Conservation (phyloP, 2,888 invertebrate genomes). For the Ornithoptera alexandrae region DNA sequence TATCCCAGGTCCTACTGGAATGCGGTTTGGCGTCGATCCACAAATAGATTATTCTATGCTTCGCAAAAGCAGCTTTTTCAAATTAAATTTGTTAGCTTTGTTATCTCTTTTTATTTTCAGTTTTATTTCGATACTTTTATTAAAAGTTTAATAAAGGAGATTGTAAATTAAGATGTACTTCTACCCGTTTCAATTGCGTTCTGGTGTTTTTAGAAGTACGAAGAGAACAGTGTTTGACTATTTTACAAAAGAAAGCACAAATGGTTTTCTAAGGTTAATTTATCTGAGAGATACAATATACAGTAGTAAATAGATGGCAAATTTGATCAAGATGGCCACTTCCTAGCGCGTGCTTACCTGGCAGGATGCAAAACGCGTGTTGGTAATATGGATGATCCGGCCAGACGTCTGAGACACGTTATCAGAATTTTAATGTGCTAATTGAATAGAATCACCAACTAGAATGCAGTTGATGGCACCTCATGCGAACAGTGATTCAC, state of each 20-base stretch:
- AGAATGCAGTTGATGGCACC: conserved; percentile 59
- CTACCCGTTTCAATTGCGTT: too few relatives aligned
- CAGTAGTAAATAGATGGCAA: conserved; percentile 16
- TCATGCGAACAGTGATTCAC: conserved; percentile 50
- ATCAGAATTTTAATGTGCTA: conserved; percentile 70
- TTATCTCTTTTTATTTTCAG: neutral
- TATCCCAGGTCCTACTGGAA: conserved; percentile 69
- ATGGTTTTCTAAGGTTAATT: neutral
- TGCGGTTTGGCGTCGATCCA: conserved; percentile 71
- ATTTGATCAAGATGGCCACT: conserved; percentile 51
- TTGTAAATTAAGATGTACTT: too few relatives aligned
- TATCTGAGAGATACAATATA: neutral
- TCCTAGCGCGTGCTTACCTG: conserved; percentile 57
- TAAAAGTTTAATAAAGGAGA: too few relatives aligned
- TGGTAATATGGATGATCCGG: conserved; percentile 69
- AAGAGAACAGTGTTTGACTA: too few relatives aligned
- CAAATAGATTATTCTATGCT: conserved; percentile 63
- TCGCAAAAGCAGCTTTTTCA: conserved; percentile 50
- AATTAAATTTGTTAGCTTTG: conserved; percentile 4
- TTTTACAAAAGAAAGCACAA: too few relatives aligned
- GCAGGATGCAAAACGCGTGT: conserved; percentile 67
- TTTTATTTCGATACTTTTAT: neutral
- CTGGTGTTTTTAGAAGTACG: too few relatives aligned
- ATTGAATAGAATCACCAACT: conserved; percentile 69
- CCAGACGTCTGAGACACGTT: conserved; percentile 59